Evolutionary conservation across 2,113 vertebrate species (phyloP).

Genomic region (Strix aluco): DNA sequence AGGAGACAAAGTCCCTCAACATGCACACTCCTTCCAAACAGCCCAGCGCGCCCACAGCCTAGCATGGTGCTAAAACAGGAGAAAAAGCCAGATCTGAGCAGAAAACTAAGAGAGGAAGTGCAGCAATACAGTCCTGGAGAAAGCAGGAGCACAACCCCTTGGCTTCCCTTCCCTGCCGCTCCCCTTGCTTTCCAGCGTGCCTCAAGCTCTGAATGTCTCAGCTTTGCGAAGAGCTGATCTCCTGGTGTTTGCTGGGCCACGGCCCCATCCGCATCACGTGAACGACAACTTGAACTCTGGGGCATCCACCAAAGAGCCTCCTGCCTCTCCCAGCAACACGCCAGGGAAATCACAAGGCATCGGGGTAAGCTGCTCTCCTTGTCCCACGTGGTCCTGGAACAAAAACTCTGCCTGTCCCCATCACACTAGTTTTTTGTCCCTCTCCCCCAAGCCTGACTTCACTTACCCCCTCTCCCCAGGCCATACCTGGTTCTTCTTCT

Average conservation of each 20-base stretch:
- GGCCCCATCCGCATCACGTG: neutral
- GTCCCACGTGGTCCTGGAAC: neutral
- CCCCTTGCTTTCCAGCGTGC: neutral
- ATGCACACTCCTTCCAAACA: neutral
- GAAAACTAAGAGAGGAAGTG: neutral
- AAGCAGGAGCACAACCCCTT: neutral
- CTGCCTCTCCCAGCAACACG: neutral
- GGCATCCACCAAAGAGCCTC: neutral
- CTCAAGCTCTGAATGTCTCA: neutral
- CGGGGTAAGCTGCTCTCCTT: neutral
- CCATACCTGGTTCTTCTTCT: conserved; percentile 36
- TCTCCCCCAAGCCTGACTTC: neutral
- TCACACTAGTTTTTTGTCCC: neutral
- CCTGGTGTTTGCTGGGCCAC: neutral
- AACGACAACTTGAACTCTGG: neutral
- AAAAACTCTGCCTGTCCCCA: neutral
- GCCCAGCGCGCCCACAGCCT: neutral
- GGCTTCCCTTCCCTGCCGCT: neutral
- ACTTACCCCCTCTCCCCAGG: neutral
- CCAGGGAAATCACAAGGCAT: neutral
- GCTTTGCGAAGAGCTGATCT: neutral
- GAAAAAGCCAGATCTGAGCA: neutral
- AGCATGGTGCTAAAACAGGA: rapidly evolving
- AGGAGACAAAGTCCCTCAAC: neutral
- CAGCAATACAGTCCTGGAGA: neutral